Base-by-base conservation (phyloP, 2,113 vertebrate genomes). In the Vireo altiloquus region DNA sequence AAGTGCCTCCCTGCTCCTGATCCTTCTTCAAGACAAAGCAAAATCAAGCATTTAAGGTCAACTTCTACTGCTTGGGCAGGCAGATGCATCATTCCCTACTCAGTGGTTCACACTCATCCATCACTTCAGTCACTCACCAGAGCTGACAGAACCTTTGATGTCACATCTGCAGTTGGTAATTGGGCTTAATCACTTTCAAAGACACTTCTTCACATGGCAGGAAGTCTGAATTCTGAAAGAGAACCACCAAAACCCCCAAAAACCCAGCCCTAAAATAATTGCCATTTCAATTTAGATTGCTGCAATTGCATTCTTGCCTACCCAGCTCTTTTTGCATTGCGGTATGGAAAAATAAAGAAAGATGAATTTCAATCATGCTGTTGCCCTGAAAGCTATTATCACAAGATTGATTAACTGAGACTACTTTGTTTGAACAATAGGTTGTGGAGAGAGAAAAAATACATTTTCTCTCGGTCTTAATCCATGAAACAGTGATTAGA, bases 331-430 rank as follows among this genome's bases (percentile, higher is more conserved):
- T 92, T 24, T 92, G n/a, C 87, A 70, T 39, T 52, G 53, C 59
- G 70, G 40, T 18, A 11, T 64, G 87, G 61, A 91, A 94, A 94
- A 92, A 70, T 84, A 64, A 64, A 87, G 83, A 50, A 61, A 80
- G 83, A 65, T n/a, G 53, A 44, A 77, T 75, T 94, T 70, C 92
- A 91, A 68, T 83, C 59, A 46, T 20, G 31, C 57, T 44, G 54
- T 40, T 87, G 42, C 63, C 52, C 66, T 83, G 68, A 75, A 49
- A 95, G 56, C 65, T 82, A 70, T 96, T 93, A 92, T 71, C 90
- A 83, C 72, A 86, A 90, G 49, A 96, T 82, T 96, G 94, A 96
- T 95, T 94, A 96, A 96, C 88, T 65, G 87, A 69, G 16, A 53
- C 40, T 54, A 30, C 92, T 96, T 85, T 37, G 47, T 85, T 93